Conservation (phyloP, 2,113 vertebrate genomes). For the Thalassarche chlororhynchos region DNA sequence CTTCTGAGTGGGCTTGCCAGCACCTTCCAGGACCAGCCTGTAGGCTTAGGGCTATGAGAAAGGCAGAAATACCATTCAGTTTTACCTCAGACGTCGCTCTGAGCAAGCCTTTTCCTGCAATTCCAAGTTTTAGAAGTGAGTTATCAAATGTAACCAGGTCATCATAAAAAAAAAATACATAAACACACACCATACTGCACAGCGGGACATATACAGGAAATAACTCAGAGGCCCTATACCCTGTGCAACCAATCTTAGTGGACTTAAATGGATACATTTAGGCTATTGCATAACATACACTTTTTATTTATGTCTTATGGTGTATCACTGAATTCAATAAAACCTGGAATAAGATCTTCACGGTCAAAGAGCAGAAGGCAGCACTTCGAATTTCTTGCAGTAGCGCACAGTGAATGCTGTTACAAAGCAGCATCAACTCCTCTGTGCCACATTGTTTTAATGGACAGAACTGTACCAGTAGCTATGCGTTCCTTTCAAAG, state of each 20-base stretch:
- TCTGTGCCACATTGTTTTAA: slow-evolving; percentile 61
- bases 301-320: not conserved
- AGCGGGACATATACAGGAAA: not conserved
- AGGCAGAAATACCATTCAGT: not conserved
- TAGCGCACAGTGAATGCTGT: not conserved
- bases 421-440: not conserved
- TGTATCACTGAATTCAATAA: not conserved
- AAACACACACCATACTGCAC: not conserved
- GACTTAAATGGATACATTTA: not conserved
- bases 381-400: not conserved
- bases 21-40: not conserved
- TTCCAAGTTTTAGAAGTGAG: not conserved
- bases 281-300: not conserved
- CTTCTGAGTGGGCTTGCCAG: not conserved
- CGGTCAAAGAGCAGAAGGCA: not conserved
- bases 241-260: not conserved
- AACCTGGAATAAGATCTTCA: not conserved
- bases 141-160: not conserved
- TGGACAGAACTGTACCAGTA: slow-evolving; percentile 66
- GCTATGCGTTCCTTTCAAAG: slow-evolving; percentile 42
- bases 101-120: not conserved
- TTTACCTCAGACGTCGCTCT: not conserved
- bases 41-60: not conserved
- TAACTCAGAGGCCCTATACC: not conserved
- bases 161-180: not conserved